Evolutionary conservation across 2,888 invertebrate species (phyloP).

Genomic region (Scaptomyza parva): DNA sequence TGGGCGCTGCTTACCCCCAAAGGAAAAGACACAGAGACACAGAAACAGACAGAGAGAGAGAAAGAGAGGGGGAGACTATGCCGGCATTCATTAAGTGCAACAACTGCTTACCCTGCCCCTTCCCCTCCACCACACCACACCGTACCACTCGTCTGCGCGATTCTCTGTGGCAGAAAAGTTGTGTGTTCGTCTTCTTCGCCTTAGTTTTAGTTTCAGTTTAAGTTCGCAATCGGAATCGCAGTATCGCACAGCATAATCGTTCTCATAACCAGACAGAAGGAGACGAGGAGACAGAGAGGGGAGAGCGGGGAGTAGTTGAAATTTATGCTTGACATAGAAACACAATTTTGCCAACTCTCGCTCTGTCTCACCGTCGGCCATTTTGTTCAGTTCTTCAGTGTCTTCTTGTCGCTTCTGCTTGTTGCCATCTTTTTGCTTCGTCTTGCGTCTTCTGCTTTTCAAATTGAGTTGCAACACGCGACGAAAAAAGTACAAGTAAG

Average conservation of each 20-base stretch:
- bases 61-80: no score
- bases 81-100: constrained; percentile 68
- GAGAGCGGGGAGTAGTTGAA: constrained; percentile 47
- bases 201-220: constrained; percentile 25
- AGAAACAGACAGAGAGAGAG: no score
- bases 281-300: constrained; percentile 5
- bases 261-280: constrained; percentile 19
- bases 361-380: constrained; percentile 67
- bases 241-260: constrained; percentile 66
- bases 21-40: no score
- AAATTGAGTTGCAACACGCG: constrained; percentile 63
- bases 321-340: constrained; percentile 81
- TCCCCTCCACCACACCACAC: not conserved
- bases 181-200: no score
- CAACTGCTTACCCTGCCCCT: constrained; percentile 31
- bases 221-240: constrained; percentile 14
- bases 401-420: not conserved
- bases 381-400: constrained; percentile 51
- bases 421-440: not conserved
- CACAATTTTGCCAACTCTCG: constrained; percentile 68
- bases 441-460: constrained; percentile 8
- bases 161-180: not conserved
- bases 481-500: no score
- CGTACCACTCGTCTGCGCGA: not conserved
- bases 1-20: constrained; percentile 20